Evolutionary conservation across 2,888 invertebrate genomes (phyloP).

Genomic region (Drosophila sordidula): DNA sequence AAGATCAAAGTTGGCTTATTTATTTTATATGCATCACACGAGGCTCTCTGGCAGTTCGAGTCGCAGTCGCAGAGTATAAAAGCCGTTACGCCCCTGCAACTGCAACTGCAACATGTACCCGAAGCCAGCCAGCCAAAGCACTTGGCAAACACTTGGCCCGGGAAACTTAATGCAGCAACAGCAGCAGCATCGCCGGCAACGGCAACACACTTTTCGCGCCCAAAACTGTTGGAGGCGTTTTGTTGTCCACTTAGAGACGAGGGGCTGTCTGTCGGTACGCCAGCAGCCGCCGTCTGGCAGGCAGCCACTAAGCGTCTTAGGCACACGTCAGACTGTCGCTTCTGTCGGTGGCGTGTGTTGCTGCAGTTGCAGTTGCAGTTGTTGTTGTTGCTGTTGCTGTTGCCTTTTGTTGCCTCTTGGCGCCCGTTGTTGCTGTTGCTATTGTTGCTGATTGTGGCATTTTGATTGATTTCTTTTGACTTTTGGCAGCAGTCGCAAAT

Average conservation of each 20-base stretch:
- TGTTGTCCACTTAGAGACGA: slow-evolving; percentile 78
- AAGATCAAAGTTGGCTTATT: slow-evolving; percentile 76
- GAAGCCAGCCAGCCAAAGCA: slow-evolving; percentile 34
- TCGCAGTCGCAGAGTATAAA: slow-evolving; percentile 38
- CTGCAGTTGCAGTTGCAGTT: slow-evolving; percentile 36
- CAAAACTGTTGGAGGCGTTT: slow-evolving; percentile 80
- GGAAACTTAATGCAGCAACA: slow-evolving; percentile 45
- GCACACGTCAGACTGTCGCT: slow-evolving; percentile 79
- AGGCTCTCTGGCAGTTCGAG: slow-evolving; percentile 15
- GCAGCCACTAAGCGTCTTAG: slow-evolving; percentile 77
- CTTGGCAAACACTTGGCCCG: slow-evolving; percentile 63
- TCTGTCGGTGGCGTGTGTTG: slow-evolving; percentile 69
- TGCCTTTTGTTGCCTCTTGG: slow-evolving; percentile 61
- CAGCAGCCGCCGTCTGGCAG: slow-evolving; percentile 45
- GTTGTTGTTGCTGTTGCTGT: slow-evolving; percentile 16
- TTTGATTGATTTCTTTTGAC: slow-evolving; percentile 80
- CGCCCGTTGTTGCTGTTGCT: slow-evolving; percentile 40
- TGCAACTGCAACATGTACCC: slow-evolving; percentile 43
- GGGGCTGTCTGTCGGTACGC: slow-evolving; percentile 60
- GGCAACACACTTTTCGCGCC: slow-evolving; percentile 79
- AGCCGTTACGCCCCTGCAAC: slow-evolving; percentile 70
- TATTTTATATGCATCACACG: slow-evolving; percentile 71
- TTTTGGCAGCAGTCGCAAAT: slow-evolving; percentile 77
- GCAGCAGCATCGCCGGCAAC: slow-evolving; percentile 48
- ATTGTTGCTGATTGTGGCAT: slow-evolving; percentile 72